Evolutionary conservation across 1,140 invertebrate species (phyloP).

Genomic region (Amyelois transitella): DNA sequence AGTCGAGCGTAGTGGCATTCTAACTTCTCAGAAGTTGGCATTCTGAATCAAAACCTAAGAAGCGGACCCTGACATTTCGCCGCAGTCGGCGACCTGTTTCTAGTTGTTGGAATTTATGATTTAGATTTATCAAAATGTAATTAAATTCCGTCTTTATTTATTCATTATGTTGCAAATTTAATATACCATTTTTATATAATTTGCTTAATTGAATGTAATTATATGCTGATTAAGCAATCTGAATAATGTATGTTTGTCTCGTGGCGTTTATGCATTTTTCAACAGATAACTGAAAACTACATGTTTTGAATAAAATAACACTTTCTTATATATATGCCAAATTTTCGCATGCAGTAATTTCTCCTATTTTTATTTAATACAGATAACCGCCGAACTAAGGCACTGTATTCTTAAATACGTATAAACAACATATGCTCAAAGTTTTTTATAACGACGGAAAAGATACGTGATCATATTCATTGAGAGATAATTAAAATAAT

Average conservation of each 20-base stretch:
- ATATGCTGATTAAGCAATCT: too few relatives aligned
- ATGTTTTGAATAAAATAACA: too few relatives aligned
- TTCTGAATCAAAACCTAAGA: constrained; percentile 37
- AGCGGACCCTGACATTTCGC: constrained; percentile 63
- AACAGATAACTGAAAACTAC: too few relatives aligned
- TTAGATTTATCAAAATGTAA: background rate
- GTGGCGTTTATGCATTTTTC: too few relatives aligned
- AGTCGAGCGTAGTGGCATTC: background rate
- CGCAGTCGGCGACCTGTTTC: constrained; percentile 31
- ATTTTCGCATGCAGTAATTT: too few relatives aligned
- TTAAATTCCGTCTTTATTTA: constrained; percentile 21
- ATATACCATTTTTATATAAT: background rate
- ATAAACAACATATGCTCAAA: too few relatives aligned
- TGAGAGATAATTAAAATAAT: background rate
- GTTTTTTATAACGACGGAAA: background rate
- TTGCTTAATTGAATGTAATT: too few relatives aligned
- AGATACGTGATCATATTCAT: background rate
- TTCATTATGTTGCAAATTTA: constrained; percentile 3
- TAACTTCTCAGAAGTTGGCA: constrained; percentile 33
- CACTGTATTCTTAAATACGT: too few relatives aligned
- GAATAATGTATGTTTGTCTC: too few relatives aligned
- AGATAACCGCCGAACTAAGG: too few relatives aligned
- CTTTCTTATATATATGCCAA: too few relatives aligned
- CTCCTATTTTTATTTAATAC: too few relatives aligned
- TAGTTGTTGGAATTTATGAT: constrained; percentile 13